Evolutionary conservation across 2,113 vertebrate species (phyloP), one percentile per base, ranked within the genome.

Genomic region (Catharus minimus): DNA sequence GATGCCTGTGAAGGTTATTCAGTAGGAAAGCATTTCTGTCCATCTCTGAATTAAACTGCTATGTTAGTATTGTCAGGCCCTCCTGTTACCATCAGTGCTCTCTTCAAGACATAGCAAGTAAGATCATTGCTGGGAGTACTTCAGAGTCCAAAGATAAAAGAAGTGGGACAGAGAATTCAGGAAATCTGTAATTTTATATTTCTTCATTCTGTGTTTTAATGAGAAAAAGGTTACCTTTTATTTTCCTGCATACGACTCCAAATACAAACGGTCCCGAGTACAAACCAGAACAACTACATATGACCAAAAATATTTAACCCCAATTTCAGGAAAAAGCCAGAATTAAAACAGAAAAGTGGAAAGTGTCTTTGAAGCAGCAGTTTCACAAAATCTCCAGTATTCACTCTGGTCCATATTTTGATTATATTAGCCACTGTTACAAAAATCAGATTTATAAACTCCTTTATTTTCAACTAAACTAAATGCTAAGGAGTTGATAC

Each of bases 111-210:
- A n/a, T 10, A 15, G 22, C 47, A 90, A 65, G 32, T 20, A 83
- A 66, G 14, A 57, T 44, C 27, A 73, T 2, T 49, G 33, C 8
- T 8, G 2, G 15, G 17, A 81, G 18, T 21, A 86, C 17, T 71
- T 62, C 4, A 74, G 20, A 81, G 23, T 39, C 11, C 61, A 84
- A 75, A 62, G 62, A 60, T n/a, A 43, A 21, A 82, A 49, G 11
- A 62, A 66, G 23, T 10, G 1, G 33, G 32, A 23, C 43, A 71
- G 0, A 47, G 14, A 4, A 2, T 71, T 50, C 9, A 62, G 24
- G 19, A 86, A 49, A 33, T 21, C 58, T 0, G 1, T 20, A 36
- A 69, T 80, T 86, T 82, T 65, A 13, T 22, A 32, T 68, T 82
- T 65, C 19, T 68, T 57, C 43, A 83, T 10, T 15, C 39, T 68